Conservation (phyloP, 1,140 invertebrate species). For the Drosophila gunungcola region DNA sequence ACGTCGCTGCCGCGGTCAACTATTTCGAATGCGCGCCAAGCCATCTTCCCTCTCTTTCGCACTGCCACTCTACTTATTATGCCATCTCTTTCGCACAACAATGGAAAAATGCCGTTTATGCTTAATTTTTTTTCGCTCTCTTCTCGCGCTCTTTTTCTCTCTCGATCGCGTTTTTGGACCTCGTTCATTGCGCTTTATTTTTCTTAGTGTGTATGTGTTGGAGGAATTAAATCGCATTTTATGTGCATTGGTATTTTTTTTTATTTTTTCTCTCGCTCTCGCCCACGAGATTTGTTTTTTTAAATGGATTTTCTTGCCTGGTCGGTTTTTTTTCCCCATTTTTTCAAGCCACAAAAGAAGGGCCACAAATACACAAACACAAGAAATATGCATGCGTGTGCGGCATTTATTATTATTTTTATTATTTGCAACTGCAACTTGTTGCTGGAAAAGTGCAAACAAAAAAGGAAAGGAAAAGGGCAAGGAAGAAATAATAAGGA, state of each 20-base stretch:
- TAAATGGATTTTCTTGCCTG: conserved; percentile 74
- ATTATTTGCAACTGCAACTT: conserved; percentile 64
- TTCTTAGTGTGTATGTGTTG: conserved; percentile 42
- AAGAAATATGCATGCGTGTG: conserved; percentile 27
- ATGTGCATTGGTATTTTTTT: conserved; percentile 49
- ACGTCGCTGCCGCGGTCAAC: conserved; percentile 48
- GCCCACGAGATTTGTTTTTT: conserved; percentile 59
- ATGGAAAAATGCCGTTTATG: conserved; percentile 75
- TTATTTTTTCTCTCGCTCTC: conserved; percentile 38
- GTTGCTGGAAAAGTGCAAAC: conserved; percentile 46
- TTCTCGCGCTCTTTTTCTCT: conserved; percentile 16
- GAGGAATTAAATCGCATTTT: conserved; percentile 81
- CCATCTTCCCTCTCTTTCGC: conserved; percentile 16
- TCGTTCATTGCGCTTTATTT: conserved; percentile 83
- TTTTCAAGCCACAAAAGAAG: conserved; percentile 70
- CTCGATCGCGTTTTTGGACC: conserved; percentile 70
- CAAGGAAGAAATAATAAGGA: background rate
- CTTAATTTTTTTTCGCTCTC: conserved; percentile 30
- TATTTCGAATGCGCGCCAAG: conserved; percentile 78
- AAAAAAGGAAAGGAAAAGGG: conserved; percentile 8
- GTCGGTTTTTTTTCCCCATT: conserved; percentile 58
- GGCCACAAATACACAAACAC: conserved; percentile 46
- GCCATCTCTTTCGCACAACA: conserved; percentile 35
- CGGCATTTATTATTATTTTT: conserved; percentile 40
- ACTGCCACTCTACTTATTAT: background rate